Base-by-base conservation (phyloP, 2,888 invertebrate genomes). In the Beris chalybata region DNA sequence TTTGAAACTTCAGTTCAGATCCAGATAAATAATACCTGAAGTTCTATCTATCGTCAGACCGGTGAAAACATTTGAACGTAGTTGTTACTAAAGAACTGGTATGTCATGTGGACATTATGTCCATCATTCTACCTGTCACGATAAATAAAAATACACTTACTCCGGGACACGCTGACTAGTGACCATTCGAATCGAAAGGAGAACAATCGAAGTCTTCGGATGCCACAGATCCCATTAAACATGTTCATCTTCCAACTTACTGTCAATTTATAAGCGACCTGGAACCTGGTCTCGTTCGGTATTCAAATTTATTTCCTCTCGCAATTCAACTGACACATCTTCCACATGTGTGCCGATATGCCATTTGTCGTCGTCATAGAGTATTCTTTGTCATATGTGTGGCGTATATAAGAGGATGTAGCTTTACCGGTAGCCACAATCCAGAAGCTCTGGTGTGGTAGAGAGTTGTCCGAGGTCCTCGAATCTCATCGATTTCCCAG, bases 241-340 rank as follows among this genome's bases (percentile, higher is more conserved):
- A 67, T 67, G 67, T 67, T 67, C 67, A 67, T 67, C 67, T 54
- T 31, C 30, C 54, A 58, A 44, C 43, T 64, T 58, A 45, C 64
- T 55, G 64, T 47, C 69, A 66, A 69, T 69, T 69, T 69, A 69
- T 69, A 64, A 64, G 57, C 53, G 43, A 53, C 59, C 52, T 48
- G 56, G 45, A 30, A 53, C 59, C 52, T 43, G 56, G 45, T 50
- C 57, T 56, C 53, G 45, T 56, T 44, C 38, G 66, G 59, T 66
- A 69, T 69, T 69, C 66, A 69, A 69, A 69, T 69, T 69, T 69
- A 69, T 69, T 64, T 69, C 66, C 48, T 54, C 64, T 59, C 43
- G 43, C 64, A 57, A 44, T 50, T 44, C n/a, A 55, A 38, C 43
- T 69, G 69, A 69, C 69, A 66, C 64, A 53, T 69, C 66, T 52